Evolutionary conservation across 1,140 invertebrate species (phyloP), one percentile per base, ranked within the genome.

Genomic region (Drosophila lacertosa): DNA sequence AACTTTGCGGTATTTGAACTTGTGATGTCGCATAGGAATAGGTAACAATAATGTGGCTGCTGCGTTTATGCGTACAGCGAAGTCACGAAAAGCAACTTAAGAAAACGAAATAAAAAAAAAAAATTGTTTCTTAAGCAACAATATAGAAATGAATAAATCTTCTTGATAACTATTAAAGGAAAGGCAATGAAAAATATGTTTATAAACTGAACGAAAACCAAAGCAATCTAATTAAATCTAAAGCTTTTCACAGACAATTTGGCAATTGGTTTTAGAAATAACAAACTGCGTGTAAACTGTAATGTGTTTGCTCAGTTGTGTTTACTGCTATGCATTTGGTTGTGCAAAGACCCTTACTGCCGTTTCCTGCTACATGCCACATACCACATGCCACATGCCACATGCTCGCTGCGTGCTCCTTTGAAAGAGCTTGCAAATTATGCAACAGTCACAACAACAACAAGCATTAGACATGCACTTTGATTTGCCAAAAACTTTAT

Each of bases 1-100:
- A 86, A 82, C 77, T 86, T 82, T 82, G 77, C 82, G 82, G 77
- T 86, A 72, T 78, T 88, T 86, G 82, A 86, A 82, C 77, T 88
- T 88, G 62, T 77, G 77, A 47, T 84, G 75, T 57, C 58, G 79
- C 62, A 75, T 51, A 18, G 51, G 58, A 74, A 64, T 72, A 75
- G 65, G 66, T 79, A 83, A 75, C 65, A 68, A 64, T 44, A 26
- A 50, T 62, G 53, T 37, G 75, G 71, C 60, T 45, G 33, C 10
- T 5, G 24, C 15, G 81, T 86, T 84, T 48, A 86, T 80, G 73
- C 72, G 40, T 0, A 9, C 15, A 26, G 13, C 10, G 11, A 63
- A 13, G 64, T 4, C 15, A 18, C 7, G 39, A 74, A 33, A 26
- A 6, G 7, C 4, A 26, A 6, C 7, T 6, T 26, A 26, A 26